Conservation (phyloP, 2,888 invertebrate genomes). For the Auanema freiburgensis region DNA sequence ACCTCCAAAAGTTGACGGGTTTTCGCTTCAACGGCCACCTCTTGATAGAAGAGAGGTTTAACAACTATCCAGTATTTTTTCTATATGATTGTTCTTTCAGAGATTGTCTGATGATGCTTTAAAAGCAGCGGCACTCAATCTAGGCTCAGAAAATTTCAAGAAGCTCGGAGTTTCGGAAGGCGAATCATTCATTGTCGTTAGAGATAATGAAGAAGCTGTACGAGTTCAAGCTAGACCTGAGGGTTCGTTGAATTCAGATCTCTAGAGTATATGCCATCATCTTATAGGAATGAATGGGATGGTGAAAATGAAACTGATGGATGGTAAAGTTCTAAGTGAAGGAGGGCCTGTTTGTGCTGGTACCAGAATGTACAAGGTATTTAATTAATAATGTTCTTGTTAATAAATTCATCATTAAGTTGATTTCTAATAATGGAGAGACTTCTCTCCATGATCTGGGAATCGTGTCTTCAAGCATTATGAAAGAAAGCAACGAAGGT, state of each 20-base stretch:
- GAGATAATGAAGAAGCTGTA: conserved; percentile 14
- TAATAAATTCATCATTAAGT: neutral
- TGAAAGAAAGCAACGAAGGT: no score
- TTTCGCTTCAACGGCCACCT: conserved; percentile 31
- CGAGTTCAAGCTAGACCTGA: no score
- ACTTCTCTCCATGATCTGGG: conserved; percentile 5
- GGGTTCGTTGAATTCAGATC: no score
- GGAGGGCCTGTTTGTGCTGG: no score
- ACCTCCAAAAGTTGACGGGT: conserved; percentile 40
- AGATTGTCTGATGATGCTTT: conserved; percentile 5
- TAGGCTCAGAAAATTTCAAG: neutral
- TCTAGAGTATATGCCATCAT: no score
- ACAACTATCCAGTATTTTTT: conserved; percentile 1
- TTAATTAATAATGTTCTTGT: neutral
- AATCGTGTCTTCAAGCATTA: no score
- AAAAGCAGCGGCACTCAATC: conserved; percentile 7
- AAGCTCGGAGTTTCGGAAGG: conserved; percentile 12
- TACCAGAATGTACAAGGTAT: no score
- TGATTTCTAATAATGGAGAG: conserved; percentile 12
- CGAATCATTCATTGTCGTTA: conserved; percentile 24
- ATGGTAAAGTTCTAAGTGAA: no score
- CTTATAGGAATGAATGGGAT: no score
- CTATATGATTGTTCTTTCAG: no score
- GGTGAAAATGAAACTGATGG: no score
- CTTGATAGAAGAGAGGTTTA: neutral